phyloP scores from a whole-genome alignment of 1,140 invertebrate genomes.

The Scaptomyza pallida region DNA sequence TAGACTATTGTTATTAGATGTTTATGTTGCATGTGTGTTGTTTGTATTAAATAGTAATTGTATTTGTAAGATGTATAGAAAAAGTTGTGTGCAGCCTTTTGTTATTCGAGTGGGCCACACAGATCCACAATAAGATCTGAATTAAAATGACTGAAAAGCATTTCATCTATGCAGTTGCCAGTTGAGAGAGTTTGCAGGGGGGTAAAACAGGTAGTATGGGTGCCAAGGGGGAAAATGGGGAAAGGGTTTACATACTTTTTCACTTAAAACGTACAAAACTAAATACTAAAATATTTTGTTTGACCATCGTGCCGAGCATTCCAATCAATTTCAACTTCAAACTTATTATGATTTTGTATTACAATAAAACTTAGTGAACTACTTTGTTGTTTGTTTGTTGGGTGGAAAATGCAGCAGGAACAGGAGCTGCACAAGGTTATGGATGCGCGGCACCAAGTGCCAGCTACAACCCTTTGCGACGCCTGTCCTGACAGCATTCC shows the following conservation, averaged over 20 bases:
- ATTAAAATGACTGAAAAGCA: slow-evolving; percentile 17
- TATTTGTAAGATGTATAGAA: slow-evolving; percentile 56
- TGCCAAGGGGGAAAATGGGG: not conserved
- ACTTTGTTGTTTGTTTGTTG: slow-evolving; percentile 23
- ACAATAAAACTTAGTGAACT: slow-evolving; percentile 42
- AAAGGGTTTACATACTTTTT: slow-evolving; percentile 15
- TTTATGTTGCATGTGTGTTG: slow-evolving; percentile 24
- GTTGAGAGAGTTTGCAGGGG: not conserved
- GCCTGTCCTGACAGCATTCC: not conserved
- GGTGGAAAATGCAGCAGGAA: slow-evolving; percentile 7
- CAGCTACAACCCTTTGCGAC: not conserved
- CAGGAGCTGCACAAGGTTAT: not conserved
- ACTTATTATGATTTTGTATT: slow-evolving; percentile 26
- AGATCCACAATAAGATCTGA: slow-evolving; percentile 19
- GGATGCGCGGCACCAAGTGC: not conserved
- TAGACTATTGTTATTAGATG: slow-evolving; percentile 67
- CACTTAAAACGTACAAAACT: slow-evolving; percentile 16
- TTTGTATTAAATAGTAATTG: slow-evolving; percentile 47
- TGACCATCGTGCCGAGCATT: slow-evolving; percentile 46
- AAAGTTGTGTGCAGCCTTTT: slow-evolving; percentile 59
- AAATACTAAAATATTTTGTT: slow-evolving; percentile 26
- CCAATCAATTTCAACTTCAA: slow-evolving; percentile 42
- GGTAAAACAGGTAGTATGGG: not conserved
- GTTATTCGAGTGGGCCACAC: slow-evolving; percentile 67
- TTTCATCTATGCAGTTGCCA: slow-evolving; percentile 14